Evolutionary conservation across 2,888 invertebrate genomes (phyloP).

Genomic region (Scaptomyza flava): DNA sequence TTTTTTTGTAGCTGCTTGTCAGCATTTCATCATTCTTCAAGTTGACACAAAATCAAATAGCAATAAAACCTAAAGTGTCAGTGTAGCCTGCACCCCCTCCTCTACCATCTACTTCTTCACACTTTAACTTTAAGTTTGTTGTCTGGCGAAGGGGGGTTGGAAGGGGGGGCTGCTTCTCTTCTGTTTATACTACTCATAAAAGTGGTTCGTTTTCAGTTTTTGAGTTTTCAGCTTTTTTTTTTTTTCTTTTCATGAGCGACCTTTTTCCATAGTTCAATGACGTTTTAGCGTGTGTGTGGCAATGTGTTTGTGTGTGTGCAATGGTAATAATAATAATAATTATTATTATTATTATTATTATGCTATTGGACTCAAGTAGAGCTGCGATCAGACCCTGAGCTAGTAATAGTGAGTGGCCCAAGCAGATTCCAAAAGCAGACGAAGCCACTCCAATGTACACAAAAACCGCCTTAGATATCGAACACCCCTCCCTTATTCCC

Average conservation of each 20-base stretch:
- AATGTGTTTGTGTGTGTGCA: constrained; percentile 10
- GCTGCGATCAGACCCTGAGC: constrained; percentile 43
- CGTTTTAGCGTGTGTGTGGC: constrained; percentile 47
- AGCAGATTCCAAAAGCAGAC: constrained; percentile 37
- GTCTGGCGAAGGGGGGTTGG: constrained; percentile 2
- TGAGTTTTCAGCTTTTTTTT: constrained; percentile 38
- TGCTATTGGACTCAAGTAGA: constrained; percentile 50
- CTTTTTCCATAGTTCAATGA: constrained; percentile 78
- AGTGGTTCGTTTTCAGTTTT: constrained; percentile 34
- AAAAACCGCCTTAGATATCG: constrained; percentile 64
- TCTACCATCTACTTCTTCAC: neutral
- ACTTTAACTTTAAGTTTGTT: constrained; percentile 10
- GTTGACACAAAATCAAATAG: constrained; percentile 67
- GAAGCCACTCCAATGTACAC: constrained; percentile 75
- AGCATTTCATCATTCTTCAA: constrained; percentile 62
- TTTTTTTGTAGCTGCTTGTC: constrained; percentile 41
- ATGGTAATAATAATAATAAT: constrained; percentile 68
- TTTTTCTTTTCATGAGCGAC: constrained; percentile 51
- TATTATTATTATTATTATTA: constrained; percentile 65
- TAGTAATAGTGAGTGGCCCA: constrained; percentile 37
- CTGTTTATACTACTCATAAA: constrained; percentile 65
- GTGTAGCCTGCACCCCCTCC: neutral
- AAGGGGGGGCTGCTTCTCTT: constrained; percentile 34
- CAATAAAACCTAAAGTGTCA: constrained; percentile 56
- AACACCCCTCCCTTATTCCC: constrained; percentile 14